Percentiles rank a stretch among this genome's conserved stretches.
Evolutionary conservation across 2,113 vertebrate species (phyloP).

Genomic region (Marcusenius ussheri): DNA sequence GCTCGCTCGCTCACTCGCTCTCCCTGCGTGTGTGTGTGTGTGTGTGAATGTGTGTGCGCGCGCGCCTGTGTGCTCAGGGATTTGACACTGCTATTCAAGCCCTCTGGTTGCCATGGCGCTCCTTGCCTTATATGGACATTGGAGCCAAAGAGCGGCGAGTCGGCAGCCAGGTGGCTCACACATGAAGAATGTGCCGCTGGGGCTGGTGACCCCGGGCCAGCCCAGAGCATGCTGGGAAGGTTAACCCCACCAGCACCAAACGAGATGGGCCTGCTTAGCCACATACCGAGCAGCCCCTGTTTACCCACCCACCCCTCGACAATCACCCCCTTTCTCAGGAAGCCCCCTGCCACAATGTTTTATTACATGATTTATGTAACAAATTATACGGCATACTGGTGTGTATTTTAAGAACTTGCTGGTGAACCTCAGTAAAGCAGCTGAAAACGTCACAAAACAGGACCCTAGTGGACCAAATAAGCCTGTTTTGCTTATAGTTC

Average conservation of each 20-base stretch:
- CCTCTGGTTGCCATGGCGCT: slow-evolving; percentile 68
- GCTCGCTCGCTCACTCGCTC: slow-evolving; percentile 27
- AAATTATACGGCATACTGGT: background rate
- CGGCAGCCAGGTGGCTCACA: slow-evolving; percentile 41
- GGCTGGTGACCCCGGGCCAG: slow-evolving; percentile 53
- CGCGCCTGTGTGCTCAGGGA: slow-evolving; percentile 71
- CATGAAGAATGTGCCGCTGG: slow-evolving; percentile 18
- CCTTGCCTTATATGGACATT: slow-evolving; percentile 70
- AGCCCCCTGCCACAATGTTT: background rate
- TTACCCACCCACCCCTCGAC: background rate
- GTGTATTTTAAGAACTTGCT: background rate
- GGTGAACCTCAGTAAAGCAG: background rate
- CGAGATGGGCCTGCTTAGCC: slow-evolving; percentile 34
- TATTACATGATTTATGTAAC: background rate
- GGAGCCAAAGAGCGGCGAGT: slow-evolving; percentile 71
- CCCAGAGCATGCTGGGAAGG: slow-evolving; percentile 31
- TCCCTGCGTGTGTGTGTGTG: slow-evolving; percentile 25
- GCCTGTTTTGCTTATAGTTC: background rate
- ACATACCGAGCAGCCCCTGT: slow-evolving; percentile 14
- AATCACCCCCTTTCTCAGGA: background rate
- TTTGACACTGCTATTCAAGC: slow-evolving; percentile 82
- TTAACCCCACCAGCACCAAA: slow-evolving; percentile 48
- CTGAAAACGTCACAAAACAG: background rate
- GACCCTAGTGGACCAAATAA: background rate
- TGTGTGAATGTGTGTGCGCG: slow-evolving; percentile 30